Conservation (phyloP, 2,888 invertebrate species). For the Xestia xanthographa region DNA sequence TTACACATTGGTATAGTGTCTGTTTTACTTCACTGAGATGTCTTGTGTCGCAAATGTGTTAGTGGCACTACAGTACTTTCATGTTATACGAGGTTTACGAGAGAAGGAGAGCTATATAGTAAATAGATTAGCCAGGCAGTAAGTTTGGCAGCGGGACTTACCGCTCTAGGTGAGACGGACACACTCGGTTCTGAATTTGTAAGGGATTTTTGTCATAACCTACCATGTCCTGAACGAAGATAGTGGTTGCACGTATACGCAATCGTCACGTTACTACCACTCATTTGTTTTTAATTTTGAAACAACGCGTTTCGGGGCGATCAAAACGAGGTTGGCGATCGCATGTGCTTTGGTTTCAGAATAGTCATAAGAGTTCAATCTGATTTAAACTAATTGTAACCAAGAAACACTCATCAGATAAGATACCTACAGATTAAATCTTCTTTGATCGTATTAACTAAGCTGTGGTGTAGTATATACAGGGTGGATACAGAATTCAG, state of each 20-base stretch:
- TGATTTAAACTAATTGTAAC: background rate
- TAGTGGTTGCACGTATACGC: background rate
- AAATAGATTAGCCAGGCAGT: background rate
- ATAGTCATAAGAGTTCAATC: background rate
- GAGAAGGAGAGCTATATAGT: background rate
- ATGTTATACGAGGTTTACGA: background rate
- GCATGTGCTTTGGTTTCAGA: background rate
- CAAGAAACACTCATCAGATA: background rate
- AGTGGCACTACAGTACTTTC: background rate
- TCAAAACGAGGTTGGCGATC: background rate
- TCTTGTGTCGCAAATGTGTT: constrained; percentile 35
- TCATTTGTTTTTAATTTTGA: background rate
- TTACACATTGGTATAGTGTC: constrained; percentile 13
- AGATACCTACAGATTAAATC: background rate
- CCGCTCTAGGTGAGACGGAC: no score
- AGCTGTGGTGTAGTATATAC: no score
- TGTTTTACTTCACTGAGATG: constrained; percentile 24
- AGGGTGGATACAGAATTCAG: no score
- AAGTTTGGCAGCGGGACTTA: no score
- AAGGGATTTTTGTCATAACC: background rate
- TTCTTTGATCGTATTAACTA: background rate
- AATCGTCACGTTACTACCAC: background rate
- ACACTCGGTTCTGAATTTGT: background rate
- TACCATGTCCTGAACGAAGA: background rate
- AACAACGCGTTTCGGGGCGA: background rate